Conservation (phyloP, 2,113 vertebrate genomes). For the Scolopax mira region DNA sequence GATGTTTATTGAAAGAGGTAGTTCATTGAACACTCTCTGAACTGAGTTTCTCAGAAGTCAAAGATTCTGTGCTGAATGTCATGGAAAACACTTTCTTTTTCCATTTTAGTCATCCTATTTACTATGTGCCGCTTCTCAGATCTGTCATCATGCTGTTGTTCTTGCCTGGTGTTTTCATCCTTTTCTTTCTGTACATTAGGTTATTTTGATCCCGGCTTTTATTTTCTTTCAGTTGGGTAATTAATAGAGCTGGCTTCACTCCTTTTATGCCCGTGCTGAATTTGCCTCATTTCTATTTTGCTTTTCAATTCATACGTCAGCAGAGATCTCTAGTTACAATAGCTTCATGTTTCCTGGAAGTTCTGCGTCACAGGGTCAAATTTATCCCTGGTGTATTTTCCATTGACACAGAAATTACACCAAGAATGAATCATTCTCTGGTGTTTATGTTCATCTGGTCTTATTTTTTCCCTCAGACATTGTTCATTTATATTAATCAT, state of each 20-base stretch:
- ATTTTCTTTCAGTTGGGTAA: conserved; percentile 40
- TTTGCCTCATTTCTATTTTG: conserved; percentile 47
- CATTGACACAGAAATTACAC: conserved; percentile 39
- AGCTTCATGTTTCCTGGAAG: conserved; percentile 63
- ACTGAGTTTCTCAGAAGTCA: conserved; percentile 43
- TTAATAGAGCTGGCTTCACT: conserved; percentile 34
- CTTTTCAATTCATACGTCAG: conserved; percentile 57
- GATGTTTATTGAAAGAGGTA: conserved; percentile 22
- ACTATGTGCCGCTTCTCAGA: conserved; percentile 3
- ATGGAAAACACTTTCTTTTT: conserved; percentile 26
- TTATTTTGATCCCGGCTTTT: conserved; percentile 50
- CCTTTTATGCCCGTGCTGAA: conserved; percentile 12
- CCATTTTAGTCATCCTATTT: conserved; percentile 44
- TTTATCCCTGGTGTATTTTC: conserved; percentile 47
- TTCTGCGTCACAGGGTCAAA: conserved; percentile 18
- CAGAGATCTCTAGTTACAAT: conserved; percentile 56
- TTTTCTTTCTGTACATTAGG: conserved; percentile 5
- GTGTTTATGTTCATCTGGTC: conserved; percentile 28
- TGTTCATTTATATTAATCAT: neutral
- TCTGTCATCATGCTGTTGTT: conserved; percentile 16
- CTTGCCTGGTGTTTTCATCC: conserved; percentile 31
- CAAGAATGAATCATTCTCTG: conserved; percentile 36
- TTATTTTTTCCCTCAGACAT: neutral
- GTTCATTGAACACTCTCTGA: neutral
- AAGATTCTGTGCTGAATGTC: neutral